These are phyloP conservation scores for Sclerodermus sp. DNA, from an alignment of 2,888 invertebrate genomes.

Conservation along the genomic window DNA sequence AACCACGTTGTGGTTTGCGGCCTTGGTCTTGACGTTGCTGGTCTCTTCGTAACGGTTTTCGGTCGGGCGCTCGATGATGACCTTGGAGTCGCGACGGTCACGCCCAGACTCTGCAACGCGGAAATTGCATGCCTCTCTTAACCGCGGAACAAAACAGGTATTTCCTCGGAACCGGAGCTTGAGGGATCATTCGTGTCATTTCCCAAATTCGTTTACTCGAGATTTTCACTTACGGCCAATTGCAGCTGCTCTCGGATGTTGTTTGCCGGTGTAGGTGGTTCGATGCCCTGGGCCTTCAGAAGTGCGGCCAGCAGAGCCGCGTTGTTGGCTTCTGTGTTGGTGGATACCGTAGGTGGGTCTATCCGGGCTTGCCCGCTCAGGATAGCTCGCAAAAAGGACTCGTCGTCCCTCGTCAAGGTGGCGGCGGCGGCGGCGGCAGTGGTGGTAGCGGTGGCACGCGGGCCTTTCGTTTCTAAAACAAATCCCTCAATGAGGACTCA, in stretches of 20 bases:
- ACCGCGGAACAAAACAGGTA: neutral
- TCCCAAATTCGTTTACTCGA: constrained; percentile 22
- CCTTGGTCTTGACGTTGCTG: constrained; percentile 54
- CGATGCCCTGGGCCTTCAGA: constrained; percentile 73
- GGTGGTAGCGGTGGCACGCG: no score
- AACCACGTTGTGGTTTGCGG: constrained; percentile 39
- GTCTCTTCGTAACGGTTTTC: constrained; percentile 21
- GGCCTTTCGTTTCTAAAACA: no score
- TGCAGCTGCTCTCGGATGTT: constrained; percentile 64
- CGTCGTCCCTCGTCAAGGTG: constrained; percentile 30
- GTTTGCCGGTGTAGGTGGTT: constrained; percentile 68
- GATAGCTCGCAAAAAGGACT: constrained; percentile 44
- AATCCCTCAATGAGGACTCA: no score
- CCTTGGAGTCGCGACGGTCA: neutral
- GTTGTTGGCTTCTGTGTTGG: constrained; percentile 62
- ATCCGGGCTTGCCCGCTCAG: constrained; percentile 36
- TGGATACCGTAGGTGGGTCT: constrained; percentile 35
- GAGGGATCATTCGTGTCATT: no score
- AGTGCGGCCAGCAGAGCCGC: constrained; percentile 72
- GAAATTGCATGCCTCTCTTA: neutral
- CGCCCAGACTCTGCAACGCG: constrained; percentile 7
- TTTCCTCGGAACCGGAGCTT: neutral
- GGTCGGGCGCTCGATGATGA: constrained; percentile 10
- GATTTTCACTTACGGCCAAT: constrained; percentile 60
- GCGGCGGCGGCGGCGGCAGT: no score